Evolutionary conservation across 2,888 invertebrate genomes (phyloP), one percentile per base, ranked within the genome.

Genomic region (Salticus scenicus): DNA sequence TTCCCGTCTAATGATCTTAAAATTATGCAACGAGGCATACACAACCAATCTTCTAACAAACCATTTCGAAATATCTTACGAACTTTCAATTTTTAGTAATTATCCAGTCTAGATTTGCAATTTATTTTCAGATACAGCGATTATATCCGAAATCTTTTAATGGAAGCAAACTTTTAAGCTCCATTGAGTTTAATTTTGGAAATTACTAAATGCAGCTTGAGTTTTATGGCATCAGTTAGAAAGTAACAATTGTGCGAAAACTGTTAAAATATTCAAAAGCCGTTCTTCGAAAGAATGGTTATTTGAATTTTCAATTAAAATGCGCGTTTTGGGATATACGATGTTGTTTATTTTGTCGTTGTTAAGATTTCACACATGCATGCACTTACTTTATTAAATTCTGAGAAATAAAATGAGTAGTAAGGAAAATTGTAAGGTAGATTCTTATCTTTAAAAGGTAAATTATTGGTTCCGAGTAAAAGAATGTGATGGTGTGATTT

Each of bases 51-150:
- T 17, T 47, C 42, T 47, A 17, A 14, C 17, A 47, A 47, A 47
- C 42, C 42, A 14, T 47, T 14, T 14, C 17, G 17, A 14, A 47
- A 47, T 47, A 17, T 47, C 42, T 17, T 17, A 17, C 20, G 37
- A 41, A 27, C 10, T 64, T 37, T 51, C 67, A 24, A 69, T 69
- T 77, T 47, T 69, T 57, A 24, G 31, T 69, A 77, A 77, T 77
- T 77, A 77, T 69, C 69, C 57, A 31, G 51, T 67, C 67, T 27
- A 69, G 69, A 12, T 28, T 31, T 27, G 77, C 69, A 77, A 77
- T 69, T 77, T 77, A 57, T 47, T 69, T 27, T 27, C 20, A 33
- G 67, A 28, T 27, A 37, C 69, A 37, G 33, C 51, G 69, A 77
- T 77, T 77, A 77, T 10, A 33, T 30, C 1, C 8, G 33, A 33